Percentiles rank a stretch among this genome's conserved stretches.
Conservation (phyloP, 2,888 invertebrate species). For the Rhingia rostrata region DNA sequence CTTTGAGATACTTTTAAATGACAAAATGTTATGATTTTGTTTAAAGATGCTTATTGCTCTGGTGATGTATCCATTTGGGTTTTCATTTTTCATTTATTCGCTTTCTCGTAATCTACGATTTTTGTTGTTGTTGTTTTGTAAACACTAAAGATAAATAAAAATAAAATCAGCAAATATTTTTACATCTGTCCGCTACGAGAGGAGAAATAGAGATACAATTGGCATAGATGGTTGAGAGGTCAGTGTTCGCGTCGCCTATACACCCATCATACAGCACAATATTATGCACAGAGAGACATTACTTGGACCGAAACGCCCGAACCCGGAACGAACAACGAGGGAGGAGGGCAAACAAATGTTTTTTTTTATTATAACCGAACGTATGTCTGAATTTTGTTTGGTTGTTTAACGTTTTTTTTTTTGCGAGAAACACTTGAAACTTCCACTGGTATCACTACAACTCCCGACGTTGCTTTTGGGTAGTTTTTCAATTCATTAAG, state of each 20-base stretch:
- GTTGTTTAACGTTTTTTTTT: constrained; percentile 34
- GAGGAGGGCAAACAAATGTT: constrained; percentile 13
- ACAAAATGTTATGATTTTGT: constrained; percentile 18
- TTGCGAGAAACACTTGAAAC: constrained; percentile 46
- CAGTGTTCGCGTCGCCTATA: constrained; percentile 64
- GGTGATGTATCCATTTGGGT: constrained; percentile 41
- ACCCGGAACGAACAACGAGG: not conserved
- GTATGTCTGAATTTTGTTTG: constrained; percentile 14
- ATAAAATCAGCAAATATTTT: constrained; percentile 5
- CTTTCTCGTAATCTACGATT: constrained; percentile 21
- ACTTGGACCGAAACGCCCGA: constrained; percentile 66
- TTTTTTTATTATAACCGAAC: constrained; percentile 24
- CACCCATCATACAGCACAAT: constrained; percentile 22
- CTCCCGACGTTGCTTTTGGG: not conserved
- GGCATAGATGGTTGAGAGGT: constrained; percentile 60
- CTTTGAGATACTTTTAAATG: constrained; percentile 3
- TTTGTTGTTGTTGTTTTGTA: constrained; percentile 34
- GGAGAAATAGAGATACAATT: constrained; percentile 52
- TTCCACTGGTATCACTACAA: constrained; percentile 1
- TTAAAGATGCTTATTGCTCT: constrained; percentile 21
- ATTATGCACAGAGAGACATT: constrained; percentile 39
- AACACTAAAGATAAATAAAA: constrained; percentile 17
- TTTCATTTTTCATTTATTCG: constrained; percentile 30
- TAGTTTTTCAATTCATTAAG: constrained; percentile 34
- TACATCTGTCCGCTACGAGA: constrained; percentile 22